These are phyloP conservation scores for Drepana falcataria DNA, from an alignment of 2,888 invertebrate species.

Conservation along the genomic window DNA sequence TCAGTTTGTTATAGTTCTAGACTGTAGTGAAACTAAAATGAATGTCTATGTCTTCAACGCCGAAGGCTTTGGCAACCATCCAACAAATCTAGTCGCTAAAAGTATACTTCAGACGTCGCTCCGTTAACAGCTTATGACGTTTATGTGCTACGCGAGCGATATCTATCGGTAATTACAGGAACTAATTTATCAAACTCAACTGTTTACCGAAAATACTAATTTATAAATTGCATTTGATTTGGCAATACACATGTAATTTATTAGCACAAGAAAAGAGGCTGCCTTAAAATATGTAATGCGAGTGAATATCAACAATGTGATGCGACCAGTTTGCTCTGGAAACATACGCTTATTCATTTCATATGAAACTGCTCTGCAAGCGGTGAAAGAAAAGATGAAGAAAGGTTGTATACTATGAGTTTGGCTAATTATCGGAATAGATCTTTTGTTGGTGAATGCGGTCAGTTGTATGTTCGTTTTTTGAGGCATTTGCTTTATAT, in stretches of 20 bases:
- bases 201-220: neutral
- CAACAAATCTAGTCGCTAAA: neutral
- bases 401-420: too few species aligned
- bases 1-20: neutral
- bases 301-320: constrained; percentile 54
- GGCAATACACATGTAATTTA: neutral
- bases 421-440: too few species aligned
- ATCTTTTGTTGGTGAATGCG: too few species aligned
- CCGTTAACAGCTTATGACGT: too few species aligned
- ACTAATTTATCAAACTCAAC: neutral
- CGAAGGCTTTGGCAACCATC: neutral
- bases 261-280: constrained; percentile 15
- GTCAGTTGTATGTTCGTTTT: too few species aligned
- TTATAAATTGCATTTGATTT: neutral
- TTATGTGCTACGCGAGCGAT: neutral
- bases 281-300: constrained; percentile 57
- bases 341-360: constrained; percentile 25
- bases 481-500: too few species aligned
- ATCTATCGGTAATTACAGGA: neutral
- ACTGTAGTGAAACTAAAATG: neutral
- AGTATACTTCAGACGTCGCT: neutral
- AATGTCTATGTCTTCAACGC: neutral
- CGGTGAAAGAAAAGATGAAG: too few species aligned
- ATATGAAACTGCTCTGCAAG: neutral
- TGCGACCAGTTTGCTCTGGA: constrained; percentile 41